Percentiles rank a stretch among this genome's conserved stretches.
These are phyloP conservation scores for Ramphastos sulfuratus DNA, from an alignment of 2,113 vertebrate genomes.

Conservation along the genomic window DNA sequence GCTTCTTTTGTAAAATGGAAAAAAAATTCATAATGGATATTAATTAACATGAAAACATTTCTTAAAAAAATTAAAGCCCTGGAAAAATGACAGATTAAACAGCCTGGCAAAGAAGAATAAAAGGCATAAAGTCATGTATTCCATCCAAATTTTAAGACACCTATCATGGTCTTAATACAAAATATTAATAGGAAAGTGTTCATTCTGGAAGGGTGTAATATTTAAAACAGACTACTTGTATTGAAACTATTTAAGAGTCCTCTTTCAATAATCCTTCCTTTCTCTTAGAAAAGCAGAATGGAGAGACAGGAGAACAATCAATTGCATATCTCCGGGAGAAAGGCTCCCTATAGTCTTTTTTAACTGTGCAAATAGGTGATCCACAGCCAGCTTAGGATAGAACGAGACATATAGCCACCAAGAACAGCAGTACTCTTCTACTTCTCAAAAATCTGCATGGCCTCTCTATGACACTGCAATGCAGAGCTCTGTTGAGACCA, in stretches of 20 bases:
- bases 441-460: background rate
- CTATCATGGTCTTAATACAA: background rate
- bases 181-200: background rate
- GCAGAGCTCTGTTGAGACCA: background rate
- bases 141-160: background rate
- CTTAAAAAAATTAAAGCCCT: background rate
- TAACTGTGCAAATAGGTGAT: background rate
- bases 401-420: background rate
- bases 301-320: background rate
- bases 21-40: background rate
- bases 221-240: background rate
- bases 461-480: background rate
- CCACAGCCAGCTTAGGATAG: background rate
- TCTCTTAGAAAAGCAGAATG: background rate
- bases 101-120: background rate
- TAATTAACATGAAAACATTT: background rate
- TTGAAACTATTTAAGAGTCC: background rate
- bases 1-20: background rate
- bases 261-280: background rate
- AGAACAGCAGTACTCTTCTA: background rate
- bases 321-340: background rate
- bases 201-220: background rate
- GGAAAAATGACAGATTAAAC: background rate
- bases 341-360: background rate
- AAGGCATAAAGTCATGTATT: background rate